phyloP scores from a whole-genome alignment of 1,140 invertebrate genomes.

The Cydia strobilella region DNA sequence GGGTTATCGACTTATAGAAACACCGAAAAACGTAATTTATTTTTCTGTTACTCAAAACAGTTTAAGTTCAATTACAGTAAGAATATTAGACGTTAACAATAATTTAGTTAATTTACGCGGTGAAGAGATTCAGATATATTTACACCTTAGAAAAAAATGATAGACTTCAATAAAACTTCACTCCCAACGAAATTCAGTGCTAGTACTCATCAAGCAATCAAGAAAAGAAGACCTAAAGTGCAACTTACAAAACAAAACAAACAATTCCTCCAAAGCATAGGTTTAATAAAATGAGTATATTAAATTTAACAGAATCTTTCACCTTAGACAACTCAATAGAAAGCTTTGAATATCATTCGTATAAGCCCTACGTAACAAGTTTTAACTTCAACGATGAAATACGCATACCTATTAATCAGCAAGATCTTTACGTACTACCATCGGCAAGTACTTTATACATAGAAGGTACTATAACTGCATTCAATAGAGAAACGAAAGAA shows the following conservation, averaged over 20 bases:
- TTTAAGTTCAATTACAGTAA: too few species aligned
- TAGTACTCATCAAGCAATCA: constrained; percentile 6
- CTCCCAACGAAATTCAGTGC: neutral
- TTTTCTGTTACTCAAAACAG: too few species aligned
- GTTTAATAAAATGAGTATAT: constrained; percentile 44
- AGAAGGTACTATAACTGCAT: constrained; percentile 14
- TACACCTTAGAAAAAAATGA: constrained; percentile 39
- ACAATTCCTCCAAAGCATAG: constrained; percentile 39
- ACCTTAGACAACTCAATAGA: constrained; percentile 50
- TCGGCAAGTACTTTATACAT: constrained; percentile 10
- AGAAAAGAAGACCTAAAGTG: constrained; percentile 17
- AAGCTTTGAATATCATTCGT: constrained; percentile 57
- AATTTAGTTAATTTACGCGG: constrained; percentile 40
- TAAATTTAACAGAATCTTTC: constrained; percentile 41
- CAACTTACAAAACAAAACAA: constrained; percentile 42
- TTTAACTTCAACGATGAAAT: constrained; percentile 63
- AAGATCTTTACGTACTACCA: too few species aligned
- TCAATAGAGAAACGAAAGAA: constrained; percentile 34
- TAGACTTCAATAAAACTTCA: constrained; percentile 37
- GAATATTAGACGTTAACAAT: too few species aligned
- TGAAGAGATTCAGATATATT: constrained; percentile 37
- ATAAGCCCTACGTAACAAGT: constrained; percentile 56
- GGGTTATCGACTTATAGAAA: constrained; percentile 35
- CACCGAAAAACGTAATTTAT: constrained; percentile 39
- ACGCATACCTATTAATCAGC: constrained; percentile 43